Evolutionary conservation across 2,113 vertebrate species (phyloP), one percentile per base, ranked within the genome.

Genomic region (Xiphophorus maculatus): DNA sequence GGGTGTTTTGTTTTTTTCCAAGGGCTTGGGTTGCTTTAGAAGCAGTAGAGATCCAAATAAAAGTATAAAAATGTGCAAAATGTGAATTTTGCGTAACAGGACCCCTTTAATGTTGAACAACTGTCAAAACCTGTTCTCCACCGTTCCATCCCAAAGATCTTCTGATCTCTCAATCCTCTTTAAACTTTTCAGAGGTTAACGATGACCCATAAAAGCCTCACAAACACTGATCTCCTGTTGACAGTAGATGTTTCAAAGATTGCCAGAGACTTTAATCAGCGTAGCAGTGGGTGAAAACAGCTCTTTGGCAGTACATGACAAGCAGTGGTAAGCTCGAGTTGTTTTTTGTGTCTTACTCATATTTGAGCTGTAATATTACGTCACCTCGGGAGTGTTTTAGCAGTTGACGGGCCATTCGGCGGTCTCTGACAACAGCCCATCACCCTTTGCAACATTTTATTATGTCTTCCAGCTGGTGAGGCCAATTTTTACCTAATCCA

Each of bases 401-500:
- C 8, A n/a, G 6, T 25, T 58, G 51, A n/a, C 2, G 25, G 51
- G 51, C 51, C 48, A 5, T 54, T 54, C 7, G 48, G 17, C 7
- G 48, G 19, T 54, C 5, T 54, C 48, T 9, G 2, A 54, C 6
- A 54, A 54, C 14, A 51, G 17, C 44, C 28, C 42, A 61, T 71
- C 42, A n/a, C 63, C 48, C 25, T 8, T 60, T 73, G n/a, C 29
- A 28, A 63, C 30, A 54, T 75, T 81, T 88, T 72, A 72, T 67
- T 73, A 30, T 4, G 48, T 64, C 37, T 76, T 69, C 82, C 87
- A 89, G 83, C 79, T 87, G 85, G 40, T 70, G 67, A 40, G 22
- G 78, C 74, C 71, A 83, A 84, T 76, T 85, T 76, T 81, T 87
- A 74, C 64, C 78, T 69, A 77, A 81, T n/a, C 69, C 69, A 79